phyloP scores from a whole-genome alignment of 2,797 vertebrate genomes.

The Thripadectes ignobilis region DNA sequence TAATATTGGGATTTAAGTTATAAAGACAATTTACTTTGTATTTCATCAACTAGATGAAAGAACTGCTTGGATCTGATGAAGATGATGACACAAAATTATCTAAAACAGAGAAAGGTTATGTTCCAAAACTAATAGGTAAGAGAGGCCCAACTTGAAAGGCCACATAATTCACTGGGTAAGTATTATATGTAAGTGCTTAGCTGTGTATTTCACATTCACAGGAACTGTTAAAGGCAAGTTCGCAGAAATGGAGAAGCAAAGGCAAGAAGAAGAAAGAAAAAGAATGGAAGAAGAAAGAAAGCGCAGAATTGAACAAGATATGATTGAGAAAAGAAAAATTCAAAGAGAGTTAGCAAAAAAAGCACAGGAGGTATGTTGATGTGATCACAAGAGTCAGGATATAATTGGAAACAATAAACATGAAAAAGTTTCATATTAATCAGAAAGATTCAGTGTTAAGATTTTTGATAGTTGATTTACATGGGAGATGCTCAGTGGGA shows the following conservation, averaged over 20 bases:
- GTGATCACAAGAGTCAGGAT: not conserved
- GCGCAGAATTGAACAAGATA: constrained; percentile 90
- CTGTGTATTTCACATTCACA: constrained; percentile 53
- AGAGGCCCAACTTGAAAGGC: not conserved
- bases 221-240: constrained; percentile 98
- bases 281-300: constrained; percentile 90
- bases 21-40: constrained; percentile 23
- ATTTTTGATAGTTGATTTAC: not conserved
- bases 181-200: not conserved
- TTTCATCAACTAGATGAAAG: constrained; percentile 87
- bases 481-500: not conserved
- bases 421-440: not conserved
- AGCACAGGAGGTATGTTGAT: constrained; percentile 85
- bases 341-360: constrained; percentile 93
- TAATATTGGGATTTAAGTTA: not conserved
- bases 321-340: constrained; percentile 94
- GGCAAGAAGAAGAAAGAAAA: constrained; percentile 91
- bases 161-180: not conserved
- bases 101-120: constrained; percentile 92
- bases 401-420: not conserved
- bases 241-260: constrained; percentile 97
- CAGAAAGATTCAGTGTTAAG: not conserved
- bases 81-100: constrained; percentile 87
- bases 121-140: constrained; percentile 98
- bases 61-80: constrained; percentile 94